Conservation (phyloP, 2,888 invertebrate genomes). For the Monoplex corrugatus region DNA sequence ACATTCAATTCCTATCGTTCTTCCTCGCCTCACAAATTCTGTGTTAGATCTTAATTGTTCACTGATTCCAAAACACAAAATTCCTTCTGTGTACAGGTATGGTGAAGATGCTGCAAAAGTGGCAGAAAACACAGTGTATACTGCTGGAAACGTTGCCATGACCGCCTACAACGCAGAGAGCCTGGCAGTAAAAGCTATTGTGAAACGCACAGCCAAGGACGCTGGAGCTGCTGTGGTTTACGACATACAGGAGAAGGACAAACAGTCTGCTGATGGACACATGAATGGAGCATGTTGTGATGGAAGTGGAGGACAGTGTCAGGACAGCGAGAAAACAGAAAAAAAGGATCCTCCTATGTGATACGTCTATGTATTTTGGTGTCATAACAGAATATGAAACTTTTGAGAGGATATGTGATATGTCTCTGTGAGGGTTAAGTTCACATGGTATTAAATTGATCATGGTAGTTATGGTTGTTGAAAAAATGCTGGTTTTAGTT, state of each 20-base stretch:
- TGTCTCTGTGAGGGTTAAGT: too few relatives aligned
- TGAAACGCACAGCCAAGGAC: constrained; percentile 78
- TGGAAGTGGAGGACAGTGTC: not conserved
- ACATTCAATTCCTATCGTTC: not conserved
- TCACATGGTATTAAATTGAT: too few relatives aligned
- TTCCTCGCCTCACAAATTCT: too few relatives aligned
- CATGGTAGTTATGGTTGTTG: too few relatives aligned
- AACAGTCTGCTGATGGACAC: not conserved
- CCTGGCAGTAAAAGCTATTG: constrained; percentile 86
- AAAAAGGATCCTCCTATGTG: too few relatives aligned
- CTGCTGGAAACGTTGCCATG: constrained; percentile 87
- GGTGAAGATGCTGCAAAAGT: constrained; percentile 87
- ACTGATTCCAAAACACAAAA: too few relatives aligned
- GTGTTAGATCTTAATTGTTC: not conserved
- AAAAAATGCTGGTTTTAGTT: too few relatives aligned
- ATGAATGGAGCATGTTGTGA: not conserved
- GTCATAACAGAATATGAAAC: too few relatives aligned
- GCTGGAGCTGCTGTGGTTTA: constrained; percentile 74
- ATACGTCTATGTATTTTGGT: too few relatives aligned
- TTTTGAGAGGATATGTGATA: too few relatives aligned
- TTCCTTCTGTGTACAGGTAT: constrained; percentile 84
- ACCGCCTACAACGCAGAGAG: constrained; percentile 86
- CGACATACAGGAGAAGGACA: constrained; percentile 60
- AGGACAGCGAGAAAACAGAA: not conserved
- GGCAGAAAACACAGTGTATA: constrained; percentile 86